Evolutionary conservation across 2,113 vertebrate genomes (phyloP).

Genomic region (Ginglymostoma cirratum): DNA sequence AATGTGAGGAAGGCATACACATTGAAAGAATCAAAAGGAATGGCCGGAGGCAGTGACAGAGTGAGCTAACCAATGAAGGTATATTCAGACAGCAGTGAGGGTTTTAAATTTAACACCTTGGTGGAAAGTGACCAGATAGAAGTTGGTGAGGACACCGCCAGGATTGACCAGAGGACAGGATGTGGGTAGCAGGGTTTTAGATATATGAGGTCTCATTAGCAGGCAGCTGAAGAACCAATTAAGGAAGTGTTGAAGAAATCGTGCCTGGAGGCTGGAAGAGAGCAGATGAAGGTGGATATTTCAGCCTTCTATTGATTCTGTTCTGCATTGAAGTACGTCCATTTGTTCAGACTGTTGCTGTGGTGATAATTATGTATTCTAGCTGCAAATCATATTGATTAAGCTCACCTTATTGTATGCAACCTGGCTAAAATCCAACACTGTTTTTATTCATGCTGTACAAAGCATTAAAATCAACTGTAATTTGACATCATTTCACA

Average conservation of each 20-base stretch:
- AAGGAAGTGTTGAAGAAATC: not conserved
- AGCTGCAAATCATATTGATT: not conserved
- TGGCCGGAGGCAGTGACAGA: not conserved
- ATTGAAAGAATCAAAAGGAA: no score
- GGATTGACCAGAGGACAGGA: not conserved
- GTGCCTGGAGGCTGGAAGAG: not conserved
- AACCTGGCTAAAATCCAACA: not conserved
- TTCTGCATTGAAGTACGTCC: not conserved
- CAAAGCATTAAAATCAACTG: not conserved
- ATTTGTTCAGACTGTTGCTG: not conserved
- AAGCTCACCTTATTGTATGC: not conserved
- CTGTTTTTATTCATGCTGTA: not conserved
- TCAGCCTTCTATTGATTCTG: not conserved
- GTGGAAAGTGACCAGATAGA: not conserved
- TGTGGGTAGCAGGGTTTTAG: not conserved
- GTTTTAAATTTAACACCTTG: not conserved
- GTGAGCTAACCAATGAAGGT: not conserved
- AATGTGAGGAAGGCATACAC: no score
- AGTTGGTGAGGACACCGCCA: not conserved
- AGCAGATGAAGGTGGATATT: not conserved
- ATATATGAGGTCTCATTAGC: not conserved
- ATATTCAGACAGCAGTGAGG: not conserved
- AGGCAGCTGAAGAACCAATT: not conserved
- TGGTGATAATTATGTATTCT: not conserved
- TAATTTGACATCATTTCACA: not conserved